phyloP scores from a whole-genome alignment of 2,113 vertebrate genomes.

The Chionomys nivalis region DNA sequence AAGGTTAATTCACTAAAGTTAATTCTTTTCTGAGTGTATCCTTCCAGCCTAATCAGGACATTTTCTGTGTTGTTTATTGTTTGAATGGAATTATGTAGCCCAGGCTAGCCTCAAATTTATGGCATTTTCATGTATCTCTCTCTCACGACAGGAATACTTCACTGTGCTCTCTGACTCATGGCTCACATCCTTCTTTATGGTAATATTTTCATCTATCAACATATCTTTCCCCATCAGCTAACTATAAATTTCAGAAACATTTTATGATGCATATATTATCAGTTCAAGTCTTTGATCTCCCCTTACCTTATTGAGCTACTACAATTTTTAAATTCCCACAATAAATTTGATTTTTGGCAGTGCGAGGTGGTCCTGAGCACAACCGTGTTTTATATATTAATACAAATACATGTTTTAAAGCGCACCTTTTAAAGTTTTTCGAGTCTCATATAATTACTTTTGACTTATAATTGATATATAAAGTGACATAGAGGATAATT shows the following conservation, averaged over 20 bases:
- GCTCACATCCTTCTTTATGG: not conserved
- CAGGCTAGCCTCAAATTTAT: not conserved
- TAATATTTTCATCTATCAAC: not conserved
- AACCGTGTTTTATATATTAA: not conserved
- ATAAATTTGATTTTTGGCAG: not conserved
- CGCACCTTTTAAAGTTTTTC: not conserved
- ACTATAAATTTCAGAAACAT: not conserved
- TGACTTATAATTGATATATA: conserved; percentile 12
- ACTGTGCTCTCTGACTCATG: not conserved
- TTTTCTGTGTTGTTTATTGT: not conserved
- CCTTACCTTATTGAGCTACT: not conserved
- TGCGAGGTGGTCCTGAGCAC: not conserved
- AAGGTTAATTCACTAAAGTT: conserved; percentile 16
- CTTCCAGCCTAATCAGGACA: not conserved
- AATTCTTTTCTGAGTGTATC: not conserved
- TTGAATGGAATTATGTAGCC: not conserved
- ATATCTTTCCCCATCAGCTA: not conserved
- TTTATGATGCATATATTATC: not conserved
- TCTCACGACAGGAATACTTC: not conserved
- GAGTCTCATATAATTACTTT: not conserved
- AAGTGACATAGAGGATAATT: not conserved
- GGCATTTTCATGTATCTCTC: too few relatives aligned
- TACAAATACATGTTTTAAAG: not conserved
- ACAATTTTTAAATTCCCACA: not conserved
- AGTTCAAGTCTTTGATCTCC: conserved; percentile 20